phyloP scores from a whole-genome alignment of 2,797 vertebrate species.

The Takifugu ocellatus region DNA sequence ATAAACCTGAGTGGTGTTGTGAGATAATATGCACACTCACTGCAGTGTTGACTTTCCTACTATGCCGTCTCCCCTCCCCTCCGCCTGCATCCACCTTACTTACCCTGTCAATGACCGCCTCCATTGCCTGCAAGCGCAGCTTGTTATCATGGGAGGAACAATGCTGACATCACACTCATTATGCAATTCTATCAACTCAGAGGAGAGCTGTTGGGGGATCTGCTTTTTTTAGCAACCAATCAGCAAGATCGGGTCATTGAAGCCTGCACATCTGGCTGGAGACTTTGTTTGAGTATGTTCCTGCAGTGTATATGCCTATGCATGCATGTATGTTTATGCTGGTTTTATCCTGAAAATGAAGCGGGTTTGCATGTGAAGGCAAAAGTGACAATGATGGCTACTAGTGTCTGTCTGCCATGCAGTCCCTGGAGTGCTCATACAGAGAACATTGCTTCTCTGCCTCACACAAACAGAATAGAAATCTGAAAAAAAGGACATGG shows the following conservation, averaged over 20 bases:
- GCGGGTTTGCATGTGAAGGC: constrained; percentile 6
- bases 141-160: constrained; percentile 59
- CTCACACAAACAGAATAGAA: constrained; percentile 50
- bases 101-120: constrained; percentile 7
- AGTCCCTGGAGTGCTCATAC: constrained; percentile 46
- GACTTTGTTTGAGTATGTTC: constrained; percentile 4
- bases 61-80: constrained; percentile 6
- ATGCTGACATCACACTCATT: constrained; percentile 67
- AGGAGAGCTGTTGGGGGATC: not conserved
- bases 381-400: constrained; percentile 23
- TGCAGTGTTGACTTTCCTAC: constrained; percentile 14
- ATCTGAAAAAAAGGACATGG: constrained; percentile 40
- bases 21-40: constrained; percentile 7
- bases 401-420: constrained; percentile 32
- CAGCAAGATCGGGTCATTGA: constrained; percentile 40
- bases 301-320: constrained; percentile 14
- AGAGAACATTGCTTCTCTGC: constrained; percentile 50
- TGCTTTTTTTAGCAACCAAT: constrained; percentile 58
- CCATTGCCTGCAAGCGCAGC: constrained; percentile 38
- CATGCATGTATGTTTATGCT: constrained; percentile 30
- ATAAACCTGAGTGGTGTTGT: constrained; percentile 9
- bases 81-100: constrained; percentile 11
- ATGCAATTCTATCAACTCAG: constrained; percentile 51
- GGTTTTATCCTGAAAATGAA: constrained; percentile 28
- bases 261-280: constrained; percentile 46